Conservation (phyloP, 2,113 vertebrate genomes). For the Pelecanus crispus region DNA sequence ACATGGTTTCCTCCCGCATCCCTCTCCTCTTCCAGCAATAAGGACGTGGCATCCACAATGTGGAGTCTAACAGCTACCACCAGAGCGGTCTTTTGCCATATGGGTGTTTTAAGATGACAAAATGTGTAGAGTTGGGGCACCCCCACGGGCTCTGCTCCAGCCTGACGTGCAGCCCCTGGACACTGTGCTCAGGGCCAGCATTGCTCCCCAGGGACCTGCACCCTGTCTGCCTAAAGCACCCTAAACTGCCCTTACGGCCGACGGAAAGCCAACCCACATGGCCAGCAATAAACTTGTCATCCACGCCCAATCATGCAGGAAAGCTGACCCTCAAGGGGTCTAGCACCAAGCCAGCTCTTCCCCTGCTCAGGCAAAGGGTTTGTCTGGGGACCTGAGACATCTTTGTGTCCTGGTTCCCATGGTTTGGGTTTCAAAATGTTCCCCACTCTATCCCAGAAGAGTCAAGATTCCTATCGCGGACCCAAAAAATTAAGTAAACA, state of each 20-base stretch:
- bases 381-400: not conserved
- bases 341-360: not conserved
- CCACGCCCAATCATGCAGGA: fast-evolving
- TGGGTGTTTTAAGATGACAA: not conserved
- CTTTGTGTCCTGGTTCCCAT: not conserved
- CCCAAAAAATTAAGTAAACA: not conserved
- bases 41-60: not conserved
- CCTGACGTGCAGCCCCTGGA: fast-evolving
- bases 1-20: not conserved
- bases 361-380: fast-evolving
- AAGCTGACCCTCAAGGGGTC: not conserved
- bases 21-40: not conserved
- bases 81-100: not conserved
- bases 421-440: not conserved
- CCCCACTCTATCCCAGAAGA: not conserved
- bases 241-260: fast-evolving
- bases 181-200: not conserved
- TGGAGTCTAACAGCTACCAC: not conserved
- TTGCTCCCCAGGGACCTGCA: not conserved
- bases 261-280: not conserved
- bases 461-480: not conserved
- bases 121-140: not conserved
- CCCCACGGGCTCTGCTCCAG: fast-evolving
- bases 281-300: not conserved
- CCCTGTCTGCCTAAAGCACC: not conserved